These are phyloP conservation scores for Hylomyscus alleni DNA, from an alignment of 2,797 vertebrate genomes.

Conservation along the genomic window DNA sequence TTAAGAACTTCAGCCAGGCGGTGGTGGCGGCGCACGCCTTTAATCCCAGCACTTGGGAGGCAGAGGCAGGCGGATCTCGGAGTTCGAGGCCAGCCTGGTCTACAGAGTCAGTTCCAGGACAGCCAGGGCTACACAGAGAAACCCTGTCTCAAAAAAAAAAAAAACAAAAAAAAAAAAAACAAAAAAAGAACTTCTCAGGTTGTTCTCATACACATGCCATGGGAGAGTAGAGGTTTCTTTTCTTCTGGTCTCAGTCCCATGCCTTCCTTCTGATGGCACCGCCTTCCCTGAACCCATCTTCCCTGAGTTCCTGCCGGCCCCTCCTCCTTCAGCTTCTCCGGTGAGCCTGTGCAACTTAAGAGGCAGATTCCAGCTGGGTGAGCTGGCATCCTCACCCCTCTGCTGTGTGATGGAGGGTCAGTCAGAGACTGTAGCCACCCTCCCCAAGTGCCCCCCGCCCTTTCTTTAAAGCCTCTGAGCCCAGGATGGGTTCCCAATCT, in stretches of 20 bases:
- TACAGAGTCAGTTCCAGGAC: too few species aligned
- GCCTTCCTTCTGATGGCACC: not conserved
- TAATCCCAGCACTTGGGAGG: too few species aligned
- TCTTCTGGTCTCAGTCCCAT: too few species aligned
- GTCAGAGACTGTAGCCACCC: not conserved
- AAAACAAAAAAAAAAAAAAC: too few species aligned
- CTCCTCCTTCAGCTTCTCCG: not conserved
- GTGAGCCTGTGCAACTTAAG: not conserved
- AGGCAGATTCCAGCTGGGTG: not conserved
- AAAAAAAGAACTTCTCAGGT: not conserved
- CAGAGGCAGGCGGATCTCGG: too few species aligned
- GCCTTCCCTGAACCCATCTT: not conserved
- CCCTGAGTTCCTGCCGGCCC: not conserved
- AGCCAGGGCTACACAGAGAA: too few species aligned
- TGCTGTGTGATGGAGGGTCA: not conserved
- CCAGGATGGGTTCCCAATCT: not conserved
- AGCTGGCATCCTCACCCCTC: not conserved
- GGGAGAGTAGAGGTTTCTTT: not conserved
- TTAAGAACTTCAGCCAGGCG: not conserved
- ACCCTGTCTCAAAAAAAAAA: too few species aligned
- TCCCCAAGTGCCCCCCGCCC: too few species aligned
- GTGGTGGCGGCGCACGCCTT: too few species aligned
- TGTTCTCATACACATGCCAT: not conserved
- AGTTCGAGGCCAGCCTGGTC: too few species aligned
- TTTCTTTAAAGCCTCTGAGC: not conserved